Evolutionary conservation across 92 coral and sea anemone species (phyloP).

Genomic region (Epizoanthus stellaris): DNA sequence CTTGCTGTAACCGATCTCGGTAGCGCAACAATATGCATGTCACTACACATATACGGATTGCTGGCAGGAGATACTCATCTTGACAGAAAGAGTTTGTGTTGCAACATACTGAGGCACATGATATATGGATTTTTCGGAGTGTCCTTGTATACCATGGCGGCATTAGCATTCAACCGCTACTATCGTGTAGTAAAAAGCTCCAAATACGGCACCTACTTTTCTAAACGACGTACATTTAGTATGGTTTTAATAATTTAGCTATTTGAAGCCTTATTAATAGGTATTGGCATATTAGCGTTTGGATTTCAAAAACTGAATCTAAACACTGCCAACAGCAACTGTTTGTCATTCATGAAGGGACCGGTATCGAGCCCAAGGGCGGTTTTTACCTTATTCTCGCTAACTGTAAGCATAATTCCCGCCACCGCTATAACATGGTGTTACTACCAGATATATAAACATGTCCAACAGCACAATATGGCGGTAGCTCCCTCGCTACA

Average conservation of each 20-base stretch:
- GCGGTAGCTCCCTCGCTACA: slow-evolving; percentile 7
- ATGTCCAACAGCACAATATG: not conserved
- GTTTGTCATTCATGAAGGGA: slow-evolving; percentile 11
- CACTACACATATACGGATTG: not conserved
- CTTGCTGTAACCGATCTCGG: slow-evolving; percentile 13
- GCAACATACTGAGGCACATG: not conserved
- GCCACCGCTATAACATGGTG: not conserved
- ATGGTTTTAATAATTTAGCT: not conserved
- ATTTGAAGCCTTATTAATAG: not conserved
- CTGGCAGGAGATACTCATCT: not conserved
- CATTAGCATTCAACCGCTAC: slow-evolving; percentile 8
- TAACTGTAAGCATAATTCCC: not conserved
- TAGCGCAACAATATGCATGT: slow-evolving; percentile 9
- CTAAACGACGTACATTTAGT: not conserved
- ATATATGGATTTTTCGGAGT: slow-evolving; percentile 3
- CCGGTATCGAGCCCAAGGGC: not conserved
- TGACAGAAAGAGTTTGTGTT: not conserved
- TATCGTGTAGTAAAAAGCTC: slow-evolving; percentile 5
- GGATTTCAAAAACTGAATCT: not conserved
- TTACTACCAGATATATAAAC: not conserved
- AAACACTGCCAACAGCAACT: not conserved
- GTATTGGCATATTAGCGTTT: not conserved
- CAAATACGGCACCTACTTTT: not conserved
- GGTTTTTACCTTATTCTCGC: slow-evolving; percentile 8
- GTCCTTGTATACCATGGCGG: not conserved